These are phyloP conservation scores for Fragum fragum DNA, from an alignment of 2,888 invertebrate genomes.

Conservation along the genomic window DNA sequence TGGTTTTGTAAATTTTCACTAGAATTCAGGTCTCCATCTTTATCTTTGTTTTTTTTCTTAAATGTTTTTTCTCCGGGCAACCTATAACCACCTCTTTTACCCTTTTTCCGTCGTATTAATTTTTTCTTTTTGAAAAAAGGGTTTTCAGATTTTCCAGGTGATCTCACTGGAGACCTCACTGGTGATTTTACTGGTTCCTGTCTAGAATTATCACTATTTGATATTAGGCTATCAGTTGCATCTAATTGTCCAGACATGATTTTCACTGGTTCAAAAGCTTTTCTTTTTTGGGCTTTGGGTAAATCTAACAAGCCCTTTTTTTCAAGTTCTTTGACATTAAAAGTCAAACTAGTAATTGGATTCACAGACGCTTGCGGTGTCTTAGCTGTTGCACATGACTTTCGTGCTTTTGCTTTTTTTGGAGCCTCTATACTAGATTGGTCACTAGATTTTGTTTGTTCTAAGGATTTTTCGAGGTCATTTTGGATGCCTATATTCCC, in stretches of 20 bases:
- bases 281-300: slow-evolving; percentile 61
- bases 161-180: slow-evolving; percentile 48
- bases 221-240: background rate
- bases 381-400: slow-evolving; percentile 46
- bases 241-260: slow-evolving; percentile 42
- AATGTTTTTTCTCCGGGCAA: slow-evolving; percentile 67
- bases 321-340: slow-evolving; percentile 69
- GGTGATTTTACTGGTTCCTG: slow-evolving; percentile 9
- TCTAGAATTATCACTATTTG: background rate
- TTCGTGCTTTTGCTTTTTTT: slow-evolving; percentile 61
- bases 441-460: background rate
- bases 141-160: slow-evolving; percentile 53
- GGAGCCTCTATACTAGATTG: slow-evolving; percentile 3
- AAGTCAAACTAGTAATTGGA: slow-evolving; percentile 62
- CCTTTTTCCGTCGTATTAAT: slow-evolving; percentile 55
- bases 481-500: slow-evolving; percentile 43
- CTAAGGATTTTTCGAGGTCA: background rate
- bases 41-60: slow-evolving; percentile 27
- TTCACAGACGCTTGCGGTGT: slow-evolving; percentile 41
- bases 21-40: background rate
- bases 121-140: slow-evolving; percentile 57
- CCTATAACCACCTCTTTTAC: slow-evolving; percentile 64
- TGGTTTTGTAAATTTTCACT: slow-evolving; percentile 10
- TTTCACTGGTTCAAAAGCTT: slow-evolving; percentile 66
- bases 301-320: slow-evolving; percentile 65